Percentiles rank a stretch among this genome's conserved stretches.
These are phyloP conservation scores for Lethenteron camtschaticum DNA, from an alignment of 2,113 vertebrate genomes.

Conservation along the genomic window DNA sequence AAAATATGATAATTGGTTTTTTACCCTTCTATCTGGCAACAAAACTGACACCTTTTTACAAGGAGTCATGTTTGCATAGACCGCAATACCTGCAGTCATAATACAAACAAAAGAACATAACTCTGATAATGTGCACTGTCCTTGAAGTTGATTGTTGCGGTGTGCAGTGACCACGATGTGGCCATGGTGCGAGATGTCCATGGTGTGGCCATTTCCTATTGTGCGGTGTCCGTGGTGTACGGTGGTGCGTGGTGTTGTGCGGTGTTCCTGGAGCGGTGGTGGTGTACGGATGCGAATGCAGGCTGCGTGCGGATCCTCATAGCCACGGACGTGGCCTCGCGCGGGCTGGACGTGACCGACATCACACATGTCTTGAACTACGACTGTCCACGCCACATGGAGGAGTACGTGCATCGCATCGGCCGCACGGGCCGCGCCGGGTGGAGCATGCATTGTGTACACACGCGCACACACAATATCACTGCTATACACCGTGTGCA, in stretches of 20 bases:
- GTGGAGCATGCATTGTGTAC: constrained; percentile 17
- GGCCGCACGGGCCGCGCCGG: constrained; percentile 82
- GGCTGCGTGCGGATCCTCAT: constrained; percentile 66
- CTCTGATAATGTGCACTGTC: too few relatives aligned
- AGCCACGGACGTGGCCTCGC: constrained; percentile 75
- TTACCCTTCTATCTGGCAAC: too few relatives aligned
- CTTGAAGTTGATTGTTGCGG: too few relatives aligned
- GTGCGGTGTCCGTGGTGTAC: background rate
- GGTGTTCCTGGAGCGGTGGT: background rate
- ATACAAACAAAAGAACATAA: too few relatives aligned
- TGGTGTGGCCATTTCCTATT: too few relatives aligned
- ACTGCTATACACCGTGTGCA: background rate
- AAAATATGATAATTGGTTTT: too few relatives aligned
- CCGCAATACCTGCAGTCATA: too few relatives aligned
- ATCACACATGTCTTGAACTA: constrained; percentile 79
- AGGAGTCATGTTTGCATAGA: too few relatives aligned
- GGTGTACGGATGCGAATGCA: constrained; percentile 13
- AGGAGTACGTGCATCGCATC: constrained; percentile 81
- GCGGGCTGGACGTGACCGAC: constrained; percentile 68
- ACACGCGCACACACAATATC: constrained; percentile 7
- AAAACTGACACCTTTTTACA: too few relatives aligned
- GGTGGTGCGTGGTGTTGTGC: background rate
- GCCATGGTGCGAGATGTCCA: too few relatives aligned
- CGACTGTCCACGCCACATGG: constrained; percentile 81
- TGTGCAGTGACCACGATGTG: too few relatives aligned